Base-by-base conservation (phyloP, 2,888 invertebrate genomes). In the Drosophila flavopinicola region DNA sequence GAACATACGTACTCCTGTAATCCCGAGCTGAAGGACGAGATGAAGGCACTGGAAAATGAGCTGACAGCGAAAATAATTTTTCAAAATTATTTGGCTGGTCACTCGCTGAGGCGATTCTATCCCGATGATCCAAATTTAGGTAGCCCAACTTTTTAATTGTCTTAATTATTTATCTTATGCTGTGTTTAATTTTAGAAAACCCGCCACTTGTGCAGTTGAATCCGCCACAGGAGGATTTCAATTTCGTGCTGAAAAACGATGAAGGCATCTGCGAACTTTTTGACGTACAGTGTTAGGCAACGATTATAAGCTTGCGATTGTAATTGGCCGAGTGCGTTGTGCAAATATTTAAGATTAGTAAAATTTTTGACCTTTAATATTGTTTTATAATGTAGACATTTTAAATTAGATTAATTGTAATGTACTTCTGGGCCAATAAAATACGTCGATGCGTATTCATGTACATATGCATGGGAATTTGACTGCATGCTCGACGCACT, bases 201-300 rank as follows among this genome's bases (percentile, higher is more conserved):
- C 77, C 89, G 11, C 90, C 91, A 6, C 65, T 91, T 5, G 51
- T 91, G 37, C 88, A 88, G 49, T 57, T 91, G 1, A 88, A 89
- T 78, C 91, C 91, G 20, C 90, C 90, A 11, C 88, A 84, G 58
- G 77, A 85, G 35, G 90, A 91, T 68, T 91, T 89, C 33, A 86
- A 87, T 48, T 91, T 89, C 60, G 87, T 80, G n/a, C 66, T 91
- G 41, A 82, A 78, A 58, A 79, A 72, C 42, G 83, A 89, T 61
- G 91, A 91, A 66, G 90, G 91, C 27, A 79, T 91, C 56, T 91
- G 91, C 69, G 91, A 91, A 60, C 80, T 91, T 30, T 91, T 89
- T 69, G 91, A 91, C 66, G 87, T 91, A 75, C 83, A 88, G 39
- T 88, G 88, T 44, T 88, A 75, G 51, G 61, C 56, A 38, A 53